Percentiles rank a stretch among this genome's conserved stretches.
phyloP scores from a whole-genome alignment of 2,113 vertebrate species.

The Leiothrix lutea region DNA sequence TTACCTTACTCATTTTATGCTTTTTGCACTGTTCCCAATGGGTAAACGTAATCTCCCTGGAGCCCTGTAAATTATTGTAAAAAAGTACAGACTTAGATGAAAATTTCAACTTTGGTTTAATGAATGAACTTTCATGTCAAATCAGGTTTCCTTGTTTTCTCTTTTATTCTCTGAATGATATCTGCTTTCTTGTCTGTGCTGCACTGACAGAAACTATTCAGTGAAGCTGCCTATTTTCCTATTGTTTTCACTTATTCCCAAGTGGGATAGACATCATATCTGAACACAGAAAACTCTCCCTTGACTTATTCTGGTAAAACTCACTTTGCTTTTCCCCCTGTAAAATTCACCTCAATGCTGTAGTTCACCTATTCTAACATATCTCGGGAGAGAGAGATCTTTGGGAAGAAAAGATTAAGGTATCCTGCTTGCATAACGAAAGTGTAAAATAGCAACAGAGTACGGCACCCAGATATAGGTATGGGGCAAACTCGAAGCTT shows the following conservation, averaged over 20 bases:
- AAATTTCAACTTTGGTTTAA: background rate
- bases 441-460: background rate
- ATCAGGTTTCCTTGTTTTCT: background rate
- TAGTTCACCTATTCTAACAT: background rate
- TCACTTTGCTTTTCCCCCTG: background rate
- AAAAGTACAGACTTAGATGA: background rate
- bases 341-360: background rate
- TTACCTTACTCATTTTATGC: background rate
- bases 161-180: background rate
- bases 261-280: background rate
- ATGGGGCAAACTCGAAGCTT: background rate
- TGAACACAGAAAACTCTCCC: background rate
- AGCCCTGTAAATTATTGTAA: background rate
- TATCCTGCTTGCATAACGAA: background rate
- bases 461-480: rapidly evolving
- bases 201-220: background rate
- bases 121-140: background rate
- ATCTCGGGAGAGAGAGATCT: background rate
- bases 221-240: background rate
- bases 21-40: background rate
- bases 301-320: background rate
- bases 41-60: background rate
- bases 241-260: background rate
- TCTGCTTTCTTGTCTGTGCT: background rate
- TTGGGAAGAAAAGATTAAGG: background rate